Evolutionary conservation across 2,888 invertebrate genomes (phyloP), one percentile per base, ranked within the genome.

Genomic region (Heliconius charithonia): DNA sequence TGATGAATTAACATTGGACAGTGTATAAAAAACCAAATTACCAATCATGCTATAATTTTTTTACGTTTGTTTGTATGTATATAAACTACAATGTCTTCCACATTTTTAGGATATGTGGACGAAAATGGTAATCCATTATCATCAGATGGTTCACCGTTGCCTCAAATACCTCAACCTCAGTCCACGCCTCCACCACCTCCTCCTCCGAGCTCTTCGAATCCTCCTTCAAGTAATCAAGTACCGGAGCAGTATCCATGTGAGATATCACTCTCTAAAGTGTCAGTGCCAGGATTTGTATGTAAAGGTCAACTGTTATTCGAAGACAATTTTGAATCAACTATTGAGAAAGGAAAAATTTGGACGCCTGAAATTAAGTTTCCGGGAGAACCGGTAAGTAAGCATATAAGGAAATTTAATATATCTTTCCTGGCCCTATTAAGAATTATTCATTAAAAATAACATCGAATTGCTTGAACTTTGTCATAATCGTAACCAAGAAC

Each of bases 251-350:
- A 90, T 66, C 92, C 93, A 0, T 91, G 93, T 82, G 86, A 91
- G 79, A 81, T 91, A 45, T 93, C 94, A 0, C 82, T 83, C n/a
- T 90, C 91, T 19, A 88, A 88, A 78, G 89, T 91, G 0, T 90
- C 91, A 0, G 87, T 88, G 0, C 89, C 91, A 25, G 91, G 91
- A 0, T 90, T 90, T 32, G 87, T 95, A 62, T 97, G 97, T 84
- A 90, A 92, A 32, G 96, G 96, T 0, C 95, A 96, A 82, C 86
- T 96, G 56, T 90, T 97, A 51, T 97, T 97, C 80, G 92, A 96
- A 80, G 97, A 97, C 37, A 93, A 96, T 73, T 97, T 97, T 83
- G 92, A 95, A 76, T 84, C 85, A 9, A 85, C 84, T 0, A 84
- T 92, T 16, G 88, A 93, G 0, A 93, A 95, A 79, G 91, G 93